Evolutionary conservation across 2,113 vertebrate genomes (phyloP).

Genomic region (Monarcha castaneiventris): DNA sequence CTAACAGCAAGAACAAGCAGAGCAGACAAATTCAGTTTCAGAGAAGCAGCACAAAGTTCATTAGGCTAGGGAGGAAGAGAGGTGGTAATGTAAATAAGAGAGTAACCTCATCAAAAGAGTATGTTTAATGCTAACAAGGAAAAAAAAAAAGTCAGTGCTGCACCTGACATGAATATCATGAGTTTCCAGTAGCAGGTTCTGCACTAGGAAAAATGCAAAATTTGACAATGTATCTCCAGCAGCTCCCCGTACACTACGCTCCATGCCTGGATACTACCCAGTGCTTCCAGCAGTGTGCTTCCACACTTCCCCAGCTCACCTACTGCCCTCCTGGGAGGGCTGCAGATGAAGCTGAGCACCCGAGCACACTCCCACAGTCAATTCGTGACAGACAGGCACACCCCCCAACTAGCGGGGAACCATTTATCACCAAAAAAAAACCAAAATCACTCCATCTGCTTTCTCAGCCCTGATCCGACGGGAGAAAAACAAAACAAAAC

Average conservation of each 20-base stretch:
- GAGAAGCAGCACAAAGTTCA: neutral
- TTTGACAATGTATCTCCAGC: neutral
- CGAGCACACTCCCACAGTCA: neutral
- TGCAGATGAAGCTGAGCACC: neutral
- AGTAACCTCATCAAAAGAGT: neutral
- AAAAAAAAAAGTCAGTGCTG: neutral
- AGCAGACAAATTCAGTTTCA: neutral
- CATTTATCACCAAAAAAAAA: neutral
- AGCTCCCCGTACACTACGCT: rapidly evolving
- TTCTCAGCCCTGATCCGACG: neutral
- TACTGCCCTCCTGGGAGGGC: rapidly evolving
- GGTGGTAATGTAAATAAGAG: neutral
- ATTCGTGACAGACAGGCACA: neutral
- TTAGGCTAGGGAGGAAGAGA: neutral
- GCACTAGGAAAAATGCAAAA: neutral
- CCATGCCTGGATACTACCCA: neutral
- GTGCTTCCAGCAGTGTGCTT: neutral
- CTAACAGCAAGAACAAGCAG: neutral
- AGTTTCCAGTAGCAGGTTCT: neutral
- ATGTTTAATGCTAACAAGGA: neutral
- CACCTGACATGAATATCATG: neutral
- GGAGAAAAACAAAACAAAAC: no score
- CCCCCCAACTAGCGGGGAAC: rapidly evolving
- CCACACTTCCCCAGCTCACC: neutral
- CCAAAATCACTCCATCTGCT: neutral